phyloP scores from a whole-genome alignment of 2,888 invertebrate species.

The Aproaerema taeniolella region DNA sequence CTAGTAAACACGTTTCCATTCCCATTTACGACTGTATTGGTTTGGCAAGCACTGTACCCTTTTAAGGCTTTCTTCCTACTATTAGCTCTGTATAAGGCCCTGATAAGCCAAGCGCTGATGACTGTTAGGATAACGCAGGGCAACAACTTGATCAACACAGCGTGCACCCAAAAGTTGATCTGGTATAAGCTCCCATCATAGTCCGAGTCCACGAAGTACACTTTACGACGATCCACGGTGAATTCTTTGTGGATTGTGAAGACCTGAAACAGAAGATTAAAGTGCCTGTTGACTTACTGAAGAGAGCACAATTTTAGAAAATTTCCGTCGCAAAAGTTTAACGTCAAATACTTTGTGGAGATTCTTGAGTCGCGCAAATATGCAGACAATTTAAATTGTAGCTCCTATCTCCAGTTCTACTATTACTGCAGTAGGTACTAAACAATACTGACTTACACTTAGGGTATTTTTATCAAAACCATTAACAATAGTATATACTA shows the following conservation, averaged over 20 bases:
- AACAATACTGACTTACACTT: too few species aligned
- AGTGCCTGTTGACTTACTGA: too few species aligned
- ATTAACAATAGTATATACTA: too few species aligned
- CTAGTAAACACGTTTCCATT: conserved; percentile 59
- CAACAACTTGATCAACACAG: conserved; percentile 86
- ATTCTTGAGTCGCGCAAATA: too few species aligned
- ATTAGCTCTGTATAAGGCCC: conserved; percentile 83
- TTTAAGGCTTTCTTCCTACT: conserved; percentile 80
- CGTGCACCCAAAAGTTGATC: conserved; percentile 89
- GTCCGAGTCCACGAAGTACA: conserved; percentile 73
- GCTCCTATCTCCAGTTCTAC: too few species aligned
- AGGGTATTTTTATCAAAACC: too few species aligned
- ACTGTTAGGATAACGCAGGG: conserved; percentile 88
- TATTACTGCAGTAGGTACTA: too few species aligned
- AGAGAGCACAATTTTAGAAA: too few species aligned
- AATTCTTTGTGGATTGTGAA: conserved; percentile 60
- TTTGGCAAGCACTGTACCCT: conserved; percentile 62
- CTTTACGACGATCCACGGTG: conserved; percentile 36
- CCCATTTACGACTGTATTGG: conserved; percentile 46
- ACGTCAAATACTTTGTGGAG: too few species aligned
- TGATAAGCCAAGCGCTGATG: conserved; percentile 84
- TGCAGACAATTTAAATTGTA: too few species aligned
- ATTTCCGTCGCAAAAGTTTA: too few species aligned
- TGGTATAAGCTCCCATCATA: conserved; percentile 79
- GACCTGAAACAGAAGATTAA: too few species aligned